Base-by-base conservation (phyloP, 1,140 invertebrate genomes). In the Drosophila fuyamai region DNA sequence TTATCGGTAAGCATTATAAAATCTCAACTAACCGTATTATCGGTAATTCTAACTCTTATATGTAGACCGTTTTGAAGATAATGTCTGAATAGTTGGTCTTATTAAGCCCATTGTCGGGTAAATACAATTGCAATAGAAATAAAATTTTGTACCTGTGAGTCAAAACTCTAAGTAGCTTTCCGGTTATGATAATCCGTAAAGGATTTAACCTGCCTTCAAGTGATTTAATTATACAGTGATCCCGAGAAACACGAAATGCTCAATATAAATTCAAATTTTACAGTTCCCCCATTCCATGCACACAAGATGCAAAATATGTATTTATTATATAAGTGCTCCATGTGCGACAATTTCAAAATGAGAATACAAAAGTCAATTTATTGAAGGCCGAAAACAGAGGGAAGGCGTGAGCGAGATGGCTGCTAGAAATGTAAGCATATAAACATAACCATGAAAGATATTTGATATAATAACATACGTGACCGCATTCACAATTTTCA, bases 391-490 rank as follows among this genome's bases (percentile, higher is more conserved):
- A n/a, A 41, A 58, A 23, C 16, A 18, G 63, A 32, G 32, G 63
- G 27, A 10, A 41, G 32, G 16, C 0, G 41, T 7, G 54, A 48
- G 56, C 55, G 59, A 40, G 48, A 62, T 40, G 27, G 43, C 41
- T 14, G 62, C 54, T 47, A 66, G 81, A 78, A 65, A 80, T 51
- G 79, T 60, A 32, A 57, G 46, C 79, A 81, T 74, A 86, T 88
- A 86, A 88, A 86, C 83, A 86, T 82, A 88, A 79, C 83, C 76
- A 83, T 83, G 80, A 88, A 78, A 89, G 79, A 89, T 82, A 90
- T 90, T 90, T 90, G 82, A 63, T 83, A 83, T 90, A 90, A 90
- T 90, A 90, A 91, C 82, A 91, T 91, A 90, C 88, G 88, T 90
- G 88, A 90, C 88, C 77, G 76, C 90, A 90, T 91, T 90, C 90